phyloP scores from a whole-genome alignment of 1,140 invertebrate species.

The Cataglyphis hispanica region DNA sequence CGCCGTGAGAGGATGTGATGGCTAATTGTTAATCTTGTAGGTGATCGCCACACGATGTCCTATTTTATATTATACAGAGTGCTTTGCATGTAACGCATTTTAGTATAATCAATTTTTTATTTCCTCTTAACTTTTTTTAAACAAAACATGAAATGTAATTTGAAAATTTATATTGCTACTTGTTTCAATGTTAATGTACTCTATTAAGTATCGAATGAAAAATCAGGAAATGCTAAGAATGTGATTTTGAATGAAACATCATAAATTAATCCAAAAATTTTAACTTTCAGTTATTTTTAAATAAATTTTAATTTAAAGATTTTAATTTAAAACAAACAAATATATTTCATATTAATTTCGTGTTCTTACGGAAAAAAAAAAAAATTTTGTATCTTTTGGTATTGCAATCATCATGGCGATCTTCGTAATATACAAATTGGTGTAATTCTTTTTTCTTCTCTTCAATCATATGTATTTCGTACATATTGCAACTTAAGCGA shows the following conservation, averaged over 20 bases:
- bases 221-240: background rate
- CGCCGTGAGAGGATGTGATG: background rate
- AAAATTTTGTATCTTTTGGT: background rate
- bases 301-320: background rate
- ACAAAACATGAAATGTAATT: background rate
- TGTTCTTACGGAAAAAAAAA: background rate
- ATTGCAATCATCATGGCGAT: background rate
- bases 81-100: background rate
- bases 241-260: background rate
- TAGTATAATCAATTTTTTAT: background rate
- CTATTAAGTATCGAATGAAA: background rate
- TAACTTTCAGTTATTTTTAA: background rate
- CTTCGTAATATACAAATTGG: background rate
- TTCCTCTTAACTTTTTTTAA: background rate
- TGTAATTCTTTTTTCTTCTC: background rate
- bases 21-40: conserved; percentile 1
- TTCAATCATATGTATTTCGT: background rate
- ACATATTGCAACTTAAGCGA: background rate
- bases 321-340: background rate
- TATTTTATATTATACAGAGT: background rate
- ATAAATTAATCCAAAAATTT: background rate
- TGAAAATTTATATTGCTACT: background rate
- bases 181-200: background rate
- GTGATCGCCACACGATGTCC: background rate
- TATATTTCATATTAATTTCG: background rate